Evolutionary conservation across 2,113 vertebrate species (phyloP).

Genomic region (Heterotilapia buettikoferi): DNA sequence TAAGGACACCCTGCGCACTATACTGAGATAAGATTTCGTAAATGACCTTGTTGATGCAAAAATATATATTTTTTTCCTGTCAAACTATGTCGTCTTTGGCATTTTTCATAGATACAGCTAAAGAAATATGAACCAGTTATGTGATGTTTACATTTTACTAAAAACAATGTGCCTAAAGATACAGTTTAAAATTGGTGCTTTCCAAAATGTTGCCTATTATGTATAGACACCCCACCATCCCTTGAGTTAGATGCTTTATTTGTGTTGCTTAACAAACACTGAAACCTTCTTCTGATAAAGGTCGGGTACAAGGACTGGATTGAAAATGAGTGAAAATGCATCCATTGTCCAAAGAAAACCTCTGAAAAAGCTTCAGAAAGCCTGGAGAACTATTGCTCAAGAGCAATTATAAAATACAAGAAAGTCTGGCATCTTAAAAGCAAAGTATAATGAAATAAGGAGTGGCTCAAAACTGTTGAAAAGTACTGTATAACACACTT

Average conservation of each 20-base stretch:
- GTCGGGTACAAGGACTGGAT: neutral
- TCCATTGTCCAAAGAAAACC: neutral
- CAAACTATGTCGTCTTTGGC: neutral
- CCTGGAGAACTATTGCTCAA: neutral
- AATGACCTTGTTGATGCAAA: neutral
- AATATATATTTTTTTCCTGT: accelerated
- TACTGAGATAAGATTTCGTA: neutral
- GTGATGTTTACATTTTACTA: neutral
- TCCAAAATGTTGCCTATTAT: neutral
- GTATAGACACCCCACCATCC: neutral
- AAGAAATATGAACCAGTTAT: neutral
- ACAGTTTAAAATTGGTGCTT: neutral
- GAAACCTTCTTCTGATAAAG: neutral
- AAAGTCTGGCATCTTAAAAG: neutral
- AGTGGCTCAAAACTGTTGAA: neutral
- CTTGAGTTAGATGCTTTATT: neutral
- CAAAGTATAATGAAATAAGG: neutral
- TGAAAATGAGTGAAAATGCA: neutral
- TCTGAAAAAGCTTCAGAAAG: neutral
- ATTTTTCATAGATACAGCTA: neutral
- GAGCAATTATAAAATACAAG: neutral
- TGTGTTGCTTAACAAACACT: neutral
- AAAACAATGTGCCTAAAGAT: neutral
- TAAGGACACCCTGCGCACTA: neutral
- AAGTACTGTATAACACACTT: neutral